Conservation (phyloP, 2,888 invertebrate species). For the Scaptodrosophila latifasciaeformis region DNA sequence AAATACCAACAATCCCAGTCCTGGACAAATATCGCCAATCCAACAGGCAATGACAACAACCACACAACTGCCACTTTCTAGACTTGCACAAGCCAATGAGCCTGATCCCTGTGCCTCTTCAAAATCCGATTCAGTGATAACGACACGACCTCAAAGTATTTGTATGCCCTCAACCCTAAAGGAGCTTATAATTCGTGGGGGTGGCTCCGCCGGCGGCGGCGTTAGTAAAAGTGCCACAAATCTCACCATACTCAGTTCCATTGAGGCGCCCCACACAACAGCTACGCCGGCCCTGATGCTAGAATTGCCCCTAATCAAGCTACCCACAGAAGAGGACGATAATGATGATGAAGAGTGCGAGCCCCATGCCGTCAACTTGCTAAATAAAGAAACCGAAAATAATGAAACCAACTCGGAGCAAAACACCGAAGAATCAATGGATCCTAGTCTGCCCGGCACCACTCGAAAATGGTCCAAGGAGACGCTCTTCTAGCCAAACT, state of each 20-base stretch:
- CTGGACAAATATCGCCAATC: too few species aligned
- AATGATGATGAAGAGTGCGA: conserved; percentile 36
- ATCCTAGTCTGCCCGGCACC: conserved; percentile 74
- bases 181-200: conserved; percentile 66
- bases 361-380: too few species aligned
- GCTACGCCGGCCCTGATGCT: conserved; percentile 68
- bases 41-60: conserved; percentile 28
- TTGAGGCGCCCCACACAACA: conserved; percentile 29
- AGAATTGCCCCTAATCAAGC: conserved; percentile 73
- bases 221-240: conserved; percentile 57
- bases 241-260: conserved; percentile 33
- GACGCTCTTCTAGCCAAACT: conserved; percentile 83
- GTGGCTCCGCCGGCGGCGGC: conserved; percentile 11
- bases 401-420: conserved; percentile 9
- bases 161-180: conserved; percentile 72
- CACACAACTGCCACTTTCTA: conserved; percentile 58
- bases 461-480: conserved; percentile 82
- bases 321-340: conserved; percentile 66
- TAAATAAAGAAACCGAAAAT: too few species aligned
- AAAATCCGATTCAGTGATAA: conserved; percentile 67
- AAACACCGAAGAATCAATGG: conserved; percentile 62
- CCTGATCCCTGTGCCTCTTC: conserved; percentile 70
- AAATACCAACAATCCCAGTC: conserved; percentile 2
- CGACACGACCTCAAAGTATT: conserved; percentile 61
- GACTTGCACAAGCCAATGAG: conserved; percentile 31